A percentile compares a stretch with the other conserved stretches of the same genome.
phyloP scores from a whole-genome alignment of 2,888 invertebrate species.

The Drosophila eohydei region DNA sequence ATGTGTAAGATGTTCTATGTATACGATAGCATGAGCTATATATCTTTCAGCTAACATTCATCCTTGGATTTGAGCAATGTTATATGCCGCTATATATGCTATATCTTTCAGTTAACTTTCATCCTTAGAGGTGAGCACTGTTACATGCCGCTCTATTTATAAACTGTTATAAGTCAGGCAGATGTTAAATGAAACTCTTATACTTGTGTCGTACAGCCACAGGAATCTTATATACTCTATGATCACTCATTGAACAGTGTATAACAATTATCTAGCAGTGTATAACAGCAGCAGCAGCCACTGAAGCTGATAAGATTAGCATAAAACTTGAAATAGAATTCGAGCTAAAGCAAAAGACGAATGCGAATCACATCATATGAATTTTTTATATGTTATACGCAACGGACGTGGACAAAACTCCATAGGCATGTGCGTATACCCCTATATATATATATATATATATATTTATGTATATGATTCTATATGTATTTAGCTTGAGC shows the following conservation, averaged over 20 bases:
- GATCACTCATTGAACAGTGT: background rate
- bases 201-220: background rate
- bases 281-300: constrained; percentile 1
- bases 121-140: background rate
- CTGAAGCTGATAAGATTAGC: constrained; percentile 47
- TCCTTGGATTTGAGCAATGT: no score
- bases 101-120: no score
- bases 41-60: no score
- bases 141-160: background rate
- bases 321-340: constrained; percentile 27
- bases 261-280: constrained; percentile 2
- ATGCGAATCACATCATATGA: constrained; percentile 10
- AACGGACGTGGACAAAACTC: constrained; percentile 1
- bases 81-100: no score
- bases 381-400: background rate
- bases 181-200: no score
- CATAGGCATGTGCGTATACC: no score
- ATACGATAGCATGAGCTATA: no score
- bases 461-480: no score
- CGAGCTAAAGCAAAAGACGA: constrained; percentile 4
- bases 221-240: background rate
- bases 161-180: background rate
- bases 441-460: background rate
- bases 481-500: constrained; percentile 3
- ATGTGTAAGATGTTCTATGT: no score